Evolutionary conservation across 1,140 invertebrate genomes (phyloP).

Genomic region (Leptonema lineaticorne): DNA sequence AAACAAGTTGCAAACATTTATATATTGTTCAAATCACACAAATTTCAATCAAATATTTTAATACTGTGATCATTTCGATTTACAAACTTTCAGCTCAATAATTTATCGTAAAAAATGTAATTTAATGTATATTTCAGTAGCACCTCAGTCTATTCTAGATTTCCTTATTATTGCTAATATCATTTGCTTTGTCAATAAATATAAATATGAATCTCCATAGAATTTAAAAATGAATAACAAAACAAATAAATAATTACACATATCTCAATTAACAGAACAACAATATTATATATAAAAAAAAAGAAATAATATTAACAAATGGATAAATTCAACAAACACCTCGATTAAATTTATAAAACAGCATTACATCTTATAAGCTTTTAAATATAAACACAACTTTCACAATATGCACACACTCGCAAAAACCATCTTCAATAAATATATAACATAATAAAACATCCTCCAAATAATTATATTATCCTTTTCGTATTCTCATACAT

Average conservation of each 20-base stretch:
- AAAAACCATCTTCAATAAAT: neutral
- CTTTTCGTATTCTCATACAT: no score
- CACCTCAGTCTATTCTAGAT: slow-evolving; percentile 25
- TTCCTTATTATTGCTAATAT: slow-evolving; percentile 25
- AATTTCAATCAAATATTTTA: slow-evolving; percentile 13
- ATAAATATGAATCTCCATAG: neutral
- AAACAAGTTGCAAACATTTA: slow-evolving; percentile 12
- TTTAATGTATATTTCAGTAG: slow-evolving; percentile 25
- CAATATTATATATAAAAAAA: neutral
- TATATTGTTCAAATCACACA: slow-evolving; percentile 30
- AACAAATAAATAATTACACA: neutral
- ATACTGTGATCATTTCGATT: slow-evolving; percentile 15
- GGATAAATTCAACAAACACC: neutral
- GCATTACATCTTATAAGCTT: slow-evolving; percentile 10
- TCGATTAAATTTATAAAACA: neutral
- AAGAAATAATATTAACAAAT: slow-evolving; percentile 16
- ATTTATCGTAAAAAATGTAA: slow-evolving; percentile 20
- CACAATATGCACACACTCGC: slow-evolving; percentile 2
- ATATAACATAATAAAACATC: neutral
- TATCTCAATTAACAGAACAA: slow-evolving; percentile 4
- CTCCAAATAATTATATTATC: no score
- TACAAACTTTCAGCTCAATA: slow-evolving; percentile 1
- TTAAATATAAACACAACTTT: neutral
- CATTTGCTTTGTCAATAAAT: slow-evolving; percentile 2
- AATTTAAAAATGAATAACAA: slow-evolving; percentile 15